These are phyloP conservation scores for Calliscelio sp. DNA, from an alignment of 2,888 invertebrate species.

Conservation along the genomic window DNA sequence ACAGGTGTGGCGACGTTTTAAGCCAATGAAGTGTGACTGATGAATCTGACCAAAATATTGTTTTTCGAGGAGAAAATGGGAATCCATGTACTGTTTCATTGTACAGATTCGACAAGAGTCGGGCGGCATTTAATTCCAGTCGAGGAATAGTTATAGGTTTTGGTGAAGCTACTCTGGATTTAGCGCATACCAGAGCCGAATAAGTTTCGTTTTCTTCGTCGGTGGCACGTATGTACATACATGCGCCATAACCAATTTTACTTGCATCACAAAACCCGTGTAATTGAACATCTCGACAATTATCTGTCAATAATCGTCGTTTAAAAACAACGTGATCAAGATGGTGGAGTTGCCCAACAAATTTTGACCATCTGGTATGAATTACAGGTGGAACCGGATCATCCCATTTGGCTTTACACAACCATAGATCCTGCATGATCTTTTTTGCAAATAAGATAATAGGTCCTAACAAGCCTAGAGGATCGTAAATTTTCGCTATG, in stretches of 20 bases:
- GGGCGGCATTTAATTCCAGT: constrained; percentile 61
- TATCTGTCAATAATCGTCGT: neutral
- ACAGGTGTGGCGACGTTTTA: constrained; percentile 38
- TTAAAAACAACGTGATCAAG: neutral
- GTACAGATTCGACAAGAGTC: neutral
- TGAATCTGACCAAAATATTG: neutral
- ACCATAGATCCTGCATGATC: constrained; percentile 66
- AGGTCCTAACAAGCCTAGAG: neutral
- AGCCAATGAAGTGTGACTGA: neutral
- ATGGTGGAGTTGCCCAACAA: neutral
- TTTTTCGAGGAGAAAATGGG: neutral
- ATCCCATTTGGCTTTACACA: constrained; percentile 66
- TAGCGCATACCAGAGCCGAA: constrained; percentile 20
- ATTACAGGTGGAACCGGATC: constrained; percentile 60
- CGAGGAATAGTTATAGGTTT: constrained; percentile 55
- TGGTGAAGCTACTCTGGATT: constrained; percentile 56
- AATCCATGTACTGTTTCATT: neutral
- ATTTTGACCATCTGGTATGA: constrained; percentile 42
- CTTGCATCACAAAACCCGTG: constrained; percentile 63
- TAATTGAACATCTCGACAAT: constrained; percentile 22
- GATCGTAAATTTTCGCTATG: too few relatives aligned
- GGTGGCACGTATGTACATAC: constrained; percentile 24
- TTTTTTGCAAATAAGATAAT: constrained; percentile 50
- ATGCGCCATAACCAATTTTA: constrained; percentile 63
- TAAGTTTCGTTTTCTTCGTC: neutral